These are phyloP conservation scores for Xenops minutus DNA, from an alignment of 2,797 vertebrate species.

Conservation along the genomic window DNA sequence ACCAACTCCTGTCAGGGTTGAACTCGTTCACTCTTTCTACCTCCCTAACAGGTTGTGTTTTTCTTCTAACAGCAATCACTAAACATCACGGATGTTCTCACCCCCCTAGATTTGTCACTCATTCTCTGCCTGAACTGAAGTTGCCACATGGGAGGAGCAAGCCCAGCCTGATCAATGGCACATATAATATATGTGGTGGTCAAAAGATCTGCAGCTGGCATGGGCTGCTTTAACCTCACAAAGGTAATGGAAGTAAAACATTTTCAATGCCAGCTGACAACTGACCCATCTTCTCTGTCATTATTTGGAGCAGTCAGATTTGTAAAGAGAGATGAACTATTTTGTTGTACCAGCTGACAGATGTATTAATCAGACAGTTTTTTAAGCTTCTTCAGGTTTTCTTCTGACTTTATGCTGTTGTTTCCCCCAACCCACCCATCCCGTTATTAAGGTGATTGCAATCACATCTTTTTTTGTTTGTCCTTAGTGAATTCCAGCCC, in stretches of 20 bases:
- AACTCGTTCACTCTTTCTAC: neutral
- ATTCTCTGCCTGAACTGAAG: neutral
- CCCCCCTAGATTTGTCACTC: neutral
- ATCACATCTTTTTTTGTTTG: neutral
- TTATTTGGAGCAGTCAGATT: neutral
- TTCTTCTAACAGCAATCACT: neutral
- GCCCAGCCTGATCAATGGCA: neutral
- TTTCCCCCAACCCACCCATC: too few species aligned
- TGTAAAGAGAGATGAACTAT: neutral
- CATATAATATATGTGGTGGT: neutral
- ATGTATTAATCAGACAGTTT: neutral
- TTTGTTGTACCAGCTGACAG: neutral
- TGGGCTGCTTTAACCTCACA: neutral
- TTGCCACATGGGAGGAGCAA: neutral
- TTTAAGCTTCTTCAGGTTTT: neutral
- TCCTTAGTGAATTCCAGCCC: neutral
- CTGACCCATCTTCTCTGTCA: neutral
- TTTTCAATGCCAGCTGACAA: neutral
- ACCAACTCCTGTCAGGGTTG: neutral
- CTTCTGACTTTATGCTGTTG: neutral
- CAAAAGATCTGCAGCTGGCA: neutral
- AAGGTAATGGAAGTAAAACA: neutral
- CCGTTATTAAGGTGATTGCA: neutral
- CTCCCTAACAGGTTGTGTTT: neutral
- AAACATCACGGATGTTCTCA: neutral